Evolutionary conservation across 1,140 invertebrate genomes (phyloP).

Genomic region (Andricus grossulariae): DNA sequence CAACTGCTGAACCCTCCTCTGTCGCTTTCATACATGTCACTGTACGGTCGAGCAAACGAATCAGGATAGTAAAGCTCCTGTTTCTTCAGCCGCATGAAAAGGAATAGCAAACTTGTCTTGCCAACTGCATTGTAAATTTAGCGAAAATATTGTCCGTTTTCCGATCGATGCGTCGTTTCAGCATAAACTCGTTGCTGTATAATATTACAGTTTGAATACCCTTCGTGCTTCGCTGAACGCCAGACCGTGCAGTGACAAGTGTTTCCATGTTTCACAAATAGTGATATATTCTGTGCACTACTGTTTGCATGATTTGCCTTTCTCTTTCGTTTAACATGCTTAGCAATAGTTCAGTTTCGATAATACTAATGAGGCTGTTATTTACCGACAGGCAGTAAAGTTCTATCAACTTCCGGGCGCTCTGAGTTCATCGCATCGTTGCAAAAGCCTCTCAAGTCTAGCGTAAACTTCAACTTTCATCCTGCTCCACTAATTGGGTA

Average conservation of each 20-base stretch:
- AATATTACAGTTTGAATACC: background rate
- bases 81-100: background rate
- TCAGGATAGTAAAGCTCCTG: background rate
- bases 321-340: background rate
- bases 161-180: background rate
- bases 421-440: constrained; percentile 17
- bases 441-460: constrained; percentile 12
- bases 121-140: constrained; percentile 5
- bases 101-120: background rate
- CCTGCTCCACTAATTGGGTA: constrained; percentile 2
- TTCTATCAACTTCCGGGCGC: constrained; percentile 18
- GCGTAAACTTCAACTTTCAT: constrained; percentile 20
- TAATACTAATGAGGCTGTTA: constrained; percentile 11
- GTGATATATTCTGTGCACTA: background rate
- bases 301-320: background rate
- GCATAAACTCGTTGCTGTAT: background rate
- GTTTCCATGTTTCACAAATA: background rate
- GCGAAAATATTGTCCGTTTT: background rate
- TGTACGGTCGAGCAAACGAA: background rate
- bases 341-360: constrained; percentile 5
- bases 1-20: background rate
- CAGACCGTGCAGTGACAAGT: background rate
- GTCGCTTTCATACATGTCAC: background rate
- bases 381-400: constrained; percentile 12
- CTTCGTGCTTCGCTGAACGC: background rate